These are phyloP conservation scores for Silurus lanzhouensis DNA, from an alignment of 2,797 vertebrate genomes.

Conservation along the genomic window DNA sequence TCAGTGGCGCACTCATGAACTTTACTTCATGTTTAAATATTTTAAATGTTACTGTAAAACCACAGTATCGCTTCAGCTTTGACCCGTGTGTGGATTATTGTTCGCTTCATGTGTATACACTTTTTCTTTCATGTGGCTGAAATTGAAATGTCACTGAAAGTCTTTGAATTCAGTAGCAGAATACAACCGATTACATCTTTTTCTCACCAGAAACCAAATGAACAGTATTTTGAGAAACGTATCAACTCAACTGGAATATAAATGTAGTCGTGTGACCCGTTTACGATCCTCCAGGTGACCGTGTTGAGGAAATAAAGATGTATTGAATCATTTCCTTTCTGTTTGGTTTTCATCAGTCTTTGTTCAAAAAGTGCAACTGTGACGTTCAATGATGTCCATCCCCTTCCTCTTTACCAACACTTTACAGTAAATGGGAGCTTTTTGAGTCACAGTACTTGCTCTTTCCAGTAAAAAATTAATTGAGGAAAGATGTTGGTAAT, in stretches of 20 bases:
- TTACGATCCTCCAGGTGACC: neutral
- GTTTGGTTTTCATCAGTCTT: neutral
- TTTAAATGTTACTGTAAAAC: neutral
- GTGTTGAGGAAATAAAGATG: neutral
- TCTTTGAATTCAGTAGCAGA: neutral
- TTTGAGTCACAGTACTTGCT: neutral
- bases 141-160: neutral
- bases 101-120: conserved; percentile 2
- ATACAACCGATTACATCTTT: neutral
- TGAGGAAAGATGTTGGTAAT: neutral
- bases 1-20: neutral
- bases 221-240: neutral
- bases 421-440: neutral
- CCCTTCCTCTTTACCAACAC: neutral
- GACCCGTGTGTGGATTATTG: neutral
- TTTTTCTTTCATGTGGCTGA: neutral
- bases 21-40: neutral
- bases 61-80: neutral
- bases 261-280: neutral
- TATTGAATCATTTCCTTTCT: conserved; percentile 2
- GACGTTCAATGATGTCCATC: conserved; percentile 7
- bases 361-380: conserved; percentile 27
- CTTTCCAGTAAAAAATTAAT: neutral
- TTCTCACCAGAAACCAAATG: neutral
- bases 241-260: neutral